Evolutionary conservation across 2,797 vertebrate genomes (phyloP).

Genomic region (Merluccius polli): DNA sequence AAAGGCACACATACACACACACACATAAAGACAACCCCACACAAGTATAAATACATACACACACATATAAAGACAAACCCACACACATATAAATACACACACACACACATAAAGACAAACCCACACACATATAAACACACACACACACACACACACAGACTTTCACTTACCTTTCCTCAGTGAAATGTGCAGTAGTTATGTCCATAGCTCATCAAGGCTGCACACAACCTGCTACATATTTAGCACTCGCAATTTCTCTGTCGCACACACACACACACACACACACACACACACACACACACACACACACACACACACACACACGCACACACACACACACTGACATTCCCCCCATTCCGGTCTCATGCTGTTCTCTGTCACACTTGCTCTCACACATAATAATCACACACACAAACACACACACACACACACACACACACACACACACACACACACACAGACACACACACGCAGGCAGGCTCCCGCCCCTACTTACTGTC

Average conservation of each 20-base stretch:
- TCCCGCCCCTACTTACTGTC: constrained; percentile 64
- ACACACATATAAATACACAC: constrained; percentile 23
- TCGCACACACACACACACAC: constrained; percentile 29
- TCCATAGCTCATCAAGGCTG: constrained; percentile 50
- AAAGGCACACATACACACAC: not conserved
- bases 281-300: constrained; percentile 16
- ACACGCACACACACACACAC: constrained; percentile 28
- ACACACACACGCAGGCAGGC: constrained; percentile 36
- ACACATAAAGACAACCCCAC: not conserved
- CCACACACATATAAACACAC: constrained; percentile 1
- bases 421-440: constrained; percentile 28
- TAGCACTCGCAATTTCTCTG: constrained; percentile 45
- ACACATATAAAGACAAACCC: constrained; percentile 16
- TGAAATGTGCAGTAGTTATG: constrained; percentile 65
- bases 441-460: constrained; percentile 20
- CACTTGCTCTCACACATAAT: constrained; percentile 23
- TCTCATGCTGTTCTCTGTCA: constrained; percentile 44
- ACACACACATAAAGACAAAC: constrained; percentile 19
- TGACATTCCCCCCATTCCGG: constrained; percentile 50
- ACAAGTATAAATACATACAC: not conserved
- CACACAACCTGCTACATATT: constrained; percentile 61
- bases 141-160: constrained; percentile 26
- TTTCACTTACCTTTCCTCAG: constrained; percentile 60
- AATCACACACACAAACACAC: constrained; percentile 23
- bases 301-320: not conserved